Base-by-base conservation (phyloP, 2,797 vertebrate genomes). In the Heliangelus exortis region DNA sequence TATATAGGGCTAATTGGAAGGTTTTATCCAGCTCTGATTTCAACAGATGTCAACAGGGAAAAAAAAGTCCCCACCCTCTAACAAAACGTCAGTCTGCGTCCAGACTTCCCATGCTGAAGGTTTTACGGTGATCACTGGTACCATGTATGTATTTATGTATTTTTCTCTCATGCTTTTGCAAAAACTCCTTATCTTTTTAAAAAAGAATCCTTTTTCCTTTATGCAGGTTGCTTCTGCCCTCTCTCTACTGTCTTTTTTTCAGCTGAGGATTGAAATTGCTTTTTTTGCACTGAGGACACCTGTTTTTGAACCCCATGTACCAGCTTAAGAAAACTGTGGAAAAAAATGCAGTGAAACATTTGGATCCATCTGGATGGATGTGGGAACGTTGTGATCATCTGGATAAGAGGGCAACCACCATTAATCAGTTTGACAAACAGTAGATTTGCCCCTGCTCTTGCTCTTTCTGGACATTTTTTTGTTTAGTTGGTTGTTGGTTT, bases 21-120 rank as follows among this genome's bases (percentile, higher is more conserved):
- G 85, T 92, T 91, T 96, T 95, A 72, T 94, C 79, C 83, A 84
- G 80, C 71, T 96, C 87, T 95, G 59, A 90, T 94, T 95, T 95
- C 93, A 97, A 92, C 93, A 96, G 93, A 91, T 95, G 92, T 95
- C 91, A 84, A 93, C 93, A 8, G 4, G 75, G 63, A 71, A 41
- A 6, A 84, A 89, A 55, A 39, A 28, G 11, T 7, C 9, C 33
- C 57, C 55, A 69, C 77, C 79, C 88, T 84, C 43, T 82, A 86
- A 39, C 63, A 93, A 96, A 93, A 84, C 80, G 88, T 82, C 71
- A 82, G 8, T 48, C 54, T 93, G 80, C 83, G 91, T 93, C 85
- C 87, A 88, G 77, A 61, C 77, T 93, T 96, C 57, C n/a, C 80
- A 71, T 39, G 77, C 71, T 78, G 8, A 66, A 76, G 7, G n/a